phyloP scores from a whole-genome alignment of 2,888 invertebrate genomes.

The Galerucella nymphaeae region DNA sequence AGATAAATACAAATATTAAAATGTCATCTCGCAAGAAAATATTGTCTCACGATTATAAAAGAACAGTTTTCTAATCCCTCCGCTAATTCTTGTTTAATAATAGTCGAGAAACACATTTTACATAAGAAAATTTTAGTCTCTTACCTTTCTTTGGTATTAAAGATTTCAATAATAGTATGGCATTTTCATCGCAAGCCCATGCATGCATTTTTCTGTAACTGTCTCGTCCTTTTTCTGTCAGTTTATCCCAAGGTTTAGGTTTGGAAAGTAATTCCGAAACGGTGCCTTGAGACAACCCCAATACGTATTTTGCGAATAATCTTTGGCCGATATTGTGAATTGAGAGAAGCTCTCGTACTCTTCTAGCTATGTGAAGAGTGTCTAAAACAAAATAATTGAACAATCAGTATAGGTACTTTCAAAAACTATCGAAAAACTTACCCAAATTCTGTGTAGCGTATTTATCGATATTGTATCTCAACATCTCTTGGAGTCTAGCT shows the following conservation, averaged over 20 bases:
- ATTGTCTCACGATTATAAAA: slow-evolving; percentile 43
- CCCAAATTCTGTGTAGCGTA: slow-evolving; percentile 88
- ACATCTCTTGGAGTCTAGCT: slow-evolving; percentile 91
- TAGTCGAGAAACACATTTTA: slow-evolving; percentile 26
- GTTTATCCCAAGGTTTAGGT: slow-evolving; percentile 99
- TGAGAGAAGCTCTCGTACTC: slow-evolving; percentile 92
- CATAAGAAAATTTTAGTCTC: too few relatives aligned
- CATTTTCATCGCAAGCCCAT: slow-evolving; percentile 98
- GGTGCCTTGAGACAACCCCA: slow-evolving; percentile 97
- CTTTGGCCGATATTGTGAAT: slow-evolving; percentile 99
- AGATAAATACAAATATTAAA: slow-evolving; percentile 48
- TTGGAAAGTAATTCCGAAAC: slow-evolving; percentile 98
- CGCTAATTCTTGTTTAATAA: slow-evolving; percentile 35
- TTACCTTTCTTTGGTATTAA: slow-evolving; percentile 98
- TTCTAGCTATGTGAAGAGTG: slow-evolving; percentile 92
- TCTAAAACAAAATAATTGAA: slow-evolving; percentile 70
- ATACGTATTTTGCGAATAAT: slow-evolving; percentile 97
- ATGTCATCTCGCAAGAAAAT: slow-evolving; percentile 46
- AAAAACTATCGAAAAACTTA: slow-evolving; percentile 21
- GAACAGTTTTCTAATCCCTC: slow-evolving; percentile 36
- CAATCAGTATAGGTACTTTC: too few relatives aligned
- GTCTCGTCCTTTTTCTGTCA: slow-evolving; percentile 99
- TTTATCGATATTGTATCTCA: slow-evolving; percentile 95
- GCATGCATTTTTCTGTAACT: slow-evolving; percentile 99
- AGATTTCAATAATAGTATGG: slow-evolving; percentile 96